Base-by-base conservation (phyloP, 1,140 invertebrate species). In the Pogonomyrmex californicus region DNA sequence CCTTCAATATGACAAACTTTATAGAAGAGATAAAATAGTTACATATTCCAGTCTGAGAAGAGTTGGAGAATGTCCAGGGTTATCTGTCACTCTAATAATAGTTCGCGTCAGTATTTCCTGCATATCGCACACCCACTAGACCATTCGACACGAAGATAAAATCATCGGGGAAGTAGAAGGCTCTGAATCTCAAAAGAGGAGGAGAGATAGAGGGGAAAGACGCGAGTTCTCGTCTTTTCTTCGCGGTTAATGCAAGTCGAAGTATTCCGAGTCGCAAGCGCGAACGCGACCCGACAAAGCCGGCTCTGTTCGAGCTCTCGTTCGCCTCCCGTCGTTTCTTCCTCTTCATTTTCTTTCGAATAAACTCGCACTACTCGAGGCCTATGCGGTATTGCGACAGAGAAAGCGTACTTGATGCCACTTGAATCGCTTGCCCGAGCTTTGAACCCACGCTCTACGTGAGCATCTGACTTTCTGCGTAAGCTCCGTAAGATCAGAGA, bases 251-350 rank as follows among this genome's bases (percentile, higher is more conserved):
- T 93, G 92, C 92, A 92, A 92, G 88, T 85, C 89, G 70, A 92
- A 93, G 90, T 93, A 89, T 91, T 92, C 86, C 89, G 75, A 92
- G 87, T 89, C 90, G 88, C 68, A 91, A 91, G 90, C 89, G 91
- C 88, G 88, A 93, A 91, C 90, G 83, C 86, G 88, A 91, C 88
- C 87, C 91, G 88, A 93, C 93, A 93, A 93, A 92, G 93, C 91
- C 78, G 56, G 70, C 89, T 89, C 91, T 93, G 93, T 93, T 92
- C 88, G 71, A 89, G 86, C 88, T 82, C 90, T 91, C 87, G 83
- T 90, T 86, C 65, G 70, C 76, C 76, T 82, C 36, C 12, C 9
- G 30, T 49, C 78, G 36, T 49, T 81, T 30, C 44, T 82, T 71
- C 38, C 58, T 77, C 54, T 75, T 70, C 65, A 33, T 58, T 65